Percentiles rank a stretch among this genome's conserved stretches.
Conservation (phyloP, 2,797 vertebrate species). For the Aulostomus chinensis region DNA sequence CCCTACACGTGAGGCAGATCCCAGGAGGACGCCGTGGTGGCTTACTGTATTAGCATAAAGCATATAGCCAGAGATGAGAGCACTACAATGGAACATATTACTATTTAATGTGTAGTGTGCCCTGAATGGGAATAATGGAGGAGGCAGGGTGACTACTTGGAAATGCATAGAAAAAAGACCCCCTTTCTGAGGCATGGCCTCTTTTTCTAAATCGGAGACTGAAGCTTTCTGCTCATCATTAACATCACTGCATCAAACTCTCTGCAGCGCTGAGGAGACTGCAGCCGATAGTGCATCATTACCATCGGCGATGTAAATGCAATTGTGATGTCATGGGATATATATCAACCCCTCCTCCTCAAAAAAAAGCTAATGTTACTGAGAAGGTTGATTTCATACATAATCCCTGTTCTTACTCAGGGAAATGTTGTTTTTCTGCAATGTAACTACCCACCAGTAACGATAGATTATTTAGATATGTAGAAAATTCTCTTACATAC, state of each 20-base stretch:
- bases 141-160: constrained; percentile 33
- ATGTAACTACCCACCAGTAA: too few species aligned
- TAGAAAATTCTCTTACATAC: too few species aligned
- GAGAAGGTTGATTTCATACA: not conserved
- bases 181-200: constrained; percentile 25
- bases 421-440: too few species aligned
- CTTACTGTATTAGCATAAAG: constrained; percentile 76
- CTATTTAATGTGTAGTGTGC: constrained; percentile 57
- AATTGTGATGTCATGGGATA: constrained; percentile 6
- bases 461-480: too few species aligned
- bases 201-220: constrained; percentile 7
- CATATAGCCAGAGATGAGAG: constrained; percentile 60
- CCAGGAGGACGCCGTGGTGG: constrained; percentile 62
- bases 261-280: constrained; percentile 7
- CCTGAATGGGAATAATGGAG: constrained; percentile 34
- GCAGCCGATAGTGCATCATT: constrained; percentile 4
- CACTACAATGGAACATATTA: constrained; percentile 54
- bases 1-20: constrained; percentile 69
- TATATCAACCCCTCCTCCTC: constrained; percentile 11
- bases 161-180: constrained; percentile 42
- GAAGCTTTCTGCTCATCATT: constrained; percentile 26
- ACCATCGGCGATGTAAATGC: constrained; percentile 19
- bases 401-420: too few species aligned
- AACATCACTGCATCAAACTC: constrained; percentile 31
- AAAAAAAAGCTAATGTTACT: constrained; percentile 1